Percentiles rank a stretch among this genome's conserved stretches.
Conservation (phyloP, 1,140 invertebrate genomes). For the Neodiprion pinetum region DNA sequence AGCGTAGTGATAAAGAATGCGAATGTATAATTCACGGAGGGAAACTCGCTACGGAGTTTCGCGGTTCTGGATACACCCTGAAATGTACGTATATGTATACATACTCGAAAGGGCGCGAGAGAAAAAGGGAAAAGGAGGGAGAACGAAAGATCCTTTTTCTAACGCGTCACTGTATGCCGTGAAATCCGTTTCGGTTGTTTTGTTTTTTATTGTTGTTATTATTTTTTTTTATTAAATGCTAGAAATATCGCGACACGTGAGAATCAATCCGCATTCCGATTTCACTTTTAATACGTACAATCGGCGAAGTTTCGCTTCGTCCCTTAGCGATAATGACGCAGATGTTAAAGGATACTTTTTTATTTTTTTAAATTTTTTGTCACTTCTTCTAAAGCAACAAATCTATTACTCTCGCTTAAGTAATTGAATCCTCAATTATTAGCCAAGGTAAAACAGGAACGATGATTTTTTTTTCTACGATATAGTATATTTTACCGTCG, state of each 20-base stretch:
- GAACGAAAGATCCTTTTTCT: neutral
- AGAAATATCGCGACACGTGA: neutral
- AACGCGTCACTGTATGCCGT: constrained; percentile 1
- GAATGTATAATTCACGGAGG: constrained; percentile 5
- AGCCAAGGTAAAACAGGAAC: neutral
- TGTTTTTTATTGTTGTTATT: neutral
- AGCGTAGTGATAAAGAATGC: neutral
- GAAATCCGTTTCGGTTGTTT: neutral
- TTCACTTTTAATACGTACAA: no score
- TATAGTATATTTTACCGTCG: neutral
- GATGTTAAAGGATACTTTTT: no score
- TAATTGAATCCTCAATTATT: neutral
- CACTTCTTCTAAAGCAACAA: no score
- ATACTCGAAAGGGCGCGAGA: neutral
- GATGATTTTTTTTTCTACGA: neutral
- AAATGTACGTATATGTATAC: neutral
- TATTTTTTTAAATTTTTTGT: no score
- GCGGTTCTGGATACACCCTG: neutral
- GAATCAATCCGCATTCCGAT: no score
- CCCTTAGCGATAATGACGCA: no score
- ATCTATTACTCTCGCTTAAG: no score
- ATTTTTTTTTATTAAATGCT: neutral
- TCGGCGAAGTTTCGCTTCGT: no score
- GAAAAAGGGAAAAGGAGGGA: neutral
- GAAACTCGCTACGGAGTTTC: neutral